A percentile compares a stretch with the other conserved stretches of the same genome.
phyloP scores from a whole-genome alignment of 2,113 vertebrate genomes.

The Dipodomys ordii region DNA sequence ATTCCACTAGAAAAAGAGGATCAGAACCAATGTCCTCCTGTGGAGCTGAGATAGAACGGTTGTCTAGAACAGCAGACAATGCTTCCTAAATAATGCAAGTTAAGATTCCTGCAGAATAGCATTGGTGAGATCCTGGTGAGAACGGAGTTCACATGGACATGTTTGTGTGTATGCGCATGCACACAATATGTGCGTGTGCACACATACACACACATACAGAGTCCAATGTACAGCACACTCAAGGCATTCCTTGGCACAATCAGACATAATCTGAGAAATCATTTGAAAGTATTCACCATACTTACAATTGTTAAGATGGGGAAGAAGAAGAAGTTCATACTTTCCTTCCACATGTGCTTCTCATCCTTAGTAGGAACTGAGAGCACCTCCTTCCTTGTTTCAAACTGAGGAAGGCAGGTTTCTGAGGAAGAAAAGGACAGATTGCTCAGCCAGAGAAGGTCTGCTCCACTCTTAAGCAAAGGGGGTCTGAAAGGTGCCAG shows the following conservation, averaged over 20 bases:
- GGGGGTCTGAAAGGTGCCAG: background rate
- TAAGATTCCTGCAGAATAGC: slow-evolving; percentile 12
- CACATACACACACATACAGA: no score
- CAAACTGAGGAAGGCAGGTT: background rate
- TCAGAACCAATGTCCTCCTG: background rate
- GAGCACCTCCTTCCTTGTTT: background rate
- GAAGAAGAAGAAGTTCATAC: background rate
- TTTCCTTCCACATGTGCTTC: background rate
- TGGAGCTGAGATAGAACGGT: background rate
- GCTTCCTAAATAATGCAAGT: background rate
- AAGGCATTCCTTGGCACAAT: background rate
- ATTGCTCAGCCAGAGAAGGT: background rate
- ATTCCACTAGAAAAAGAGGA: background rate
- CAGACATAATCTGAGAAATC: background rate
- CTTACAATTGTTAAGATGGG: background rate
- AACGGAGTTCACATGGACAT: background rate
- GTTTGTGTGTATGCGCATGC: background rate
- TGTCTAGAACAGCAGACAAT: background rate
- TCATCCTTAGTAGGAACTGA: background rate
- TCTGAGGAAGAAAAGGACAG: background rate
- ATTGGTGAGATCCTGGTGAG: background rate
- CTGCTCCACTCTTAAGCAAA: background rate
- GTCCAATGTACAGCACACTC: background rate
- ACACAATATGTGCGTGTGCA: no score
- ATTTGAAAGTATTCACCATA: background rate